Conservation (phyloP, 2,113 vertebrate genomes). For the Aix galericulata region DNA sequence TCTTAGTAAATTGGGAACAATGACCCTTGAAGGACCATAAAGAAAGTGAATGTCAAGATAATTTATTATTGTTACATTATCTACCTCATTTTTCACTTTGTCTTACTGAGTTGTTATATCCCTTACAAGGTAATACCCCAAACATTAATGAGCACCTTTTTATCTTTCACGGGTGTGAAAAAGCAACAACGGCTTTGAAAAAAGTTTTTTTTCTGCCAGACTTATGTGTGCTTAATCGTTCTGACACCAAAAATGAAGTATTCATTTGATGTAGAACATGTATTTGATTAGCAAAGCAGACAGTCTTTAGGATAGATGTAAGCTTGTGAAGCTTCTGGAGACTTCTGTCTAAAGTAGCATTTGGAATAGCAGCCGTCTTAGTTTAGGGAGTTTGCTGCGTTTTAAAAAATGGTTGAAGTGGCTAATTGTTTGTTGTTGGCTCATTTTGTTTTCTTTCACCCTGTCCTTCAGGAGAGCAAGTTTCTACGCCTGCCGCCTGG, state of each 20-base stretch:
- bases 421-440: conserved; percentile 35
- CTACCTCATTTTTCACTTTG: conserved; percentile 81
- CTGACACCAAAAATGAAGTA: neutral
- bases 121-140: conserved; percentile 70
- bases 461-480: conserved; percentile 91
- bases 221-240: neutral
- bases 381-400: neutral
- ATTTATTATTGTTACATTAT: conserved; percentile 87
- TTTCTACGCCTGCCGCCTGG: conserved; percentile 96
- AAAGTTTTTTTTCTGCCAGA: neutral
- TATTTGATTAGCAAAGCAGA: neutral
- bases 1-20: conserved; percentile 88
- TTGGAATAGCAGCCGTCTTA: neutral
- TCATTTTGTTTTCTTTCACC: conserved; percentile 41
- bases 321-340: neutral
- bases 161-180: neutral
- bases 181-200: conserved; percentile 18
- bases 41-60: conserved; percentile 88
- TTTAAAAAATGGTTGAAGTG: neutral
- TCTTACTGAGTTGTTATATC: conserved; percentile 75
- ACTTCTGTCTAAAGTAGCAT: neutral
- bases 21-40: conserved; percentile 89
- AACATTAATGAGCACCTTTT: conserved; percentile 72
- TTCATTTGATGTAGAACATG: neutral
- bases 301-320: neutral